phyloP scores from a whole-genome alignment of 1,140 invertebrate genomes.

The Atta texana region DNA sequence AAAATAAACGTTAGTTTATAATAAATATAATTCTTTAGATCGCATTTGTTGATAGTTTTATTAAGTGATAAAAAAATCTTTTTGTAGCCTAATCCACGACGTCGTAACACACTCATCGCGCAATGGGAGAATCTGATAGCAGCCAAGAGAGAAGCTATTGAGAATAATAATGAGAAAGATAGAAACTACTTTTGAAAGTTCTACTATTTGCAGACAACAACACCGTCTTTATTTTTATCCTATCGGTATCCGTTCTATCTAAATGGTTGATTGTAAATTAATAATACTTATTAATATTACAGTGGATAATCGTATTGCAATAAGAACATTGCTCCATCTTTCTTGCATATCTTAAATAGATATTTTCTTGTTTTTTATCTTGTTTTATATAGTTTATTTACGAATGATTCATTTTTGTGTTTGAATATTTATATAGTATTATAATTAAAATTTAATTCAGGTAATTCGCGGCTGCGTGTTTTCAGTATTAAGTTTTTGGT shows the following conservation, averaged over 20 bases:
- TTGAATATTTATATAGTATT: slow-evolving; percentile 59
- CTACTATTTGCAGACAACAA: background rate
- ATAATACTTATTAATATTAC: slow-evolving; percentile 28
- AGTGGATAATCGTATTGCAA: slow-evolving; percentile 3
- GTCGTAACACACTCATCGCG: slow-evolving; percentile 86
- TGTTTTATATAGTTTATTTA: slow-evolving; percentile 64
- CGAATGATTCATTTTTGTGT: slow-evolving; percentile 34
- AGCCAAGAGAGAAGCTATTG: slow-evolving; percentile 81
- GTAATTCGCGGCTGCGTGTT: slow-evolving; percentile 19
- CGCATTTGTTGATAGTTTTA: background rate
- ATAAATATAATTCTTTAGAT: background rate
- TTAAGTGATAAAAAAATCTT: background rate
- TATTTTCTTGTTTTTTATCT: slow-evolving; percentile 41
- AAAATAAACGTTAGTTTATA: background rate
- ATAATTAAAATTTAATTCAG: slow-evolving; percentile 29
- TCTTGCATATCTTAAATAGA: background rate
- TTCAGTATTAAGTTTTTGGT: slow-evolving; percentile 65
- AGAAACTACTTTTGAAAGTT: slow-evolving; percentile 73
- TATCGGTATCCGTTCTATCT: background rate
- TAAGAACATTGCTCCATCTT: slow-evolving; percentile 1
- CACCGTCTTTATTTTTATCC: slow-evolving; percentile 29
- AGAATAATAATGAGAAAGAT: slow-evolving; percentile 79
- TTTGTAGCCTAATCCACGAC: slow-evolving; percentile 80
- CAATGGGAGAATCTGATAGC: slow-evolving; percentile 87
- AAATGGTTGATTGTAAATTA: slow-evolving; percentile 40